Conservation (phyloP, 2,888 invertebrate genomes). For the Euspilapteryx auroguttella region DNA sequence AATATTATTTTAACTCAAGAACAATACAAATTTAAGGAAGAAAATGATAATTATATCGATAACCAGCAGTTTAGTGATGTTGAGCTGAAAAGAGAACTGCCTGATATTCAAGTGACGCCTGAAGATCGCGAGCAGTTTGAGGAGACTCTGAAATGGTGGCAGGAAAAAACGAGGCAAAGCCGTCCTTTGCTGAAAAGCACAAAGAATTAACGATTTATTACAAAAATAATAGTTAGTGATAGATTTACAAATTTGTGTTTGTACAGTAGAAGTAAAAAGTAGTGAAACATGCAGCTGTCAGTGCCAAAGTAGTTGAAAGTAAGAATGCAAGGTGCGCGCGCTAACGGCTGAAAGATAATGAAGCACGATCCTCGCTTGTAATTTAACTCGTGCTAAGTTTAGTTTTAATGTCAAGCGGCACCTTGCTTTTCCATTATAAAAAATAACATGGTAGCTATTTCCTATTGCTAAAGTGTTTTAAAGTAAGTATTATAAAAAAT, state of each 20-base stretch:
- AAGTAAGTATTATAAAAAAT: too few species aligned
- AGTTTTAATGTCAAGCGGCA: too few species aligned
- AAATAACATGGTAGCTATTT: too few species aligned
- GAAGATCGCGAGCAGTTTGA: constrained; percentile 52
- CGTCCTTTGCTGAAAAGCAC: constrained; percentile 20
- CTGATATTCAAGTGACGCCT: constrained; percentile 47
- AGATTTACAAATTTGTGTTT: too few species aligned
- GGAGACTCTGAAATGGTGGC: constrained; percentile 56
- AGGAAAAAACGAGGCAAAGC: constrained; percentile 42
- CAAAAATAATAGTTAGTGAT: not conserved
- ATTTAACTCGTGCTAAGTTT: too few species aligned
- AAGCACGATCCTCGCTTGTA: too few species aligned
- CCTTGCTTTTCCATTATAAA: too few species aligned
- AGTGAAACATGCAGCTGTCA: constrained; percentile 45
- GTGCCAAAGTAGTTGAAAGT: constrained; percentile 40
- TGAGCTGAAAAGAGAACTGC: constrained; percentile 46
- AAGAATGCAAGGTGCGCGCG: constrained; percentile 52
- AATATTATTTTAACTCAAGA: constrained; percentile 27
- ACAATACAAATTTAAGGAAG: constrained; percentile 34
- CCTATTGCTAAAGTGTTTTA: too few species aligned
- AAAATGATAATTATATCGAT: constrained; percentile 34
- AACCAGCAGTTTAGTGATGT: constrained; percentile 44
- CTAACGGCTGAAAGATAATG: too few species aligned
- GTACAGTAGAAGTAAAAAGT: too few species aligned
- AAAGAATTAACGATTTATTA: constrained; percentile 6